Conservation (phyloP, 92 coral and sea anemone genomes). For the Parazoanthus atlanticus region DNA sequence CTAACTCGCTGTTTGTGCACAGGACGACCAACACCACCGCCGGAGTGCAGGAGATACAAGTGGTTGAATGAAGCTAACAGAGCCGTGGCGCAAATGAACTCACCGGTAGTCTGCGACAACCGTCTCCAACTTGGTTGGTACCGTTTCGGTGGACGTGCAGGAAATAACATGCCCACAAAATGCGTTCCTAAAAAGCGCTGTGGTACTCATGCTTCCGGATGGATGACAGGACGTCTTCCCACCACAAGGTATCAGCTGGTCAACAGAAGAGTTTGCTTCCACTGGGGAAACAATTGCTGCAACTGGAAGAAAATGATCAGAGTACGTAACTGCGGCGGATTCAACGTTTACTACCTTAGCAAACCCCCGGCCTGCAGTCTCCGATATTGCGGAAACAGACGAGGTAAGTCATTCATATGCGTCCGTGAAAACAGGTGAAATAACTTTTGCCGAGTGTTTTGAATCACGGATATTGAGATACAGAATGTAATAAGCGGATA, state of each 20-base stretch:
- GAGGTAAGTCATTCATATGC: neutral
- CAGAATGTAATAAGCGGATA: no score
- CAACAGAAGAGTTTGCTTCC: conserved; percentile 57
- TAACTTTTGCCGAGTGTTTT: neutral
- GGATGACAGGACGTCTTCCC: conserved; percentile 61
- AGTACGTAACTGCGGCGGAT: conserved; percentile 54
- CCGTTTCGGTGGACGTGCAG: conserved; percentile 72
- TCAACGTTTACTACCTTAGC: conserved; percentile 56
- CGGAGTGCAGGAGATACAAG: no score
- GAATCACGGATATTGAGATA: neutral
- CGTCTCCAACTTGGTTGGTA: conserved; percentile 52
- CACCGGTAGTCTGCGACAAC: neutral
- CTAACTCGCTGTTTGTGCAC: no score
- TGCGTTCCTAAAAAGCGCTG: conserved; percentile 60
- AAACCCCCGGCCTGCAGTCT: conserved; percentile 51
- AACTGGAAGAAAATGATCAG: conserved; percentile 51
- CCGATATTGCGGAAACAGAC: conserved; percentile 63
- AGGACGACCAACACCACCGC: no score
- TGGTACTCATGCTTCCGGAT: conserved; percentile 70
- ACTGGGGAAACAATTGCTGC: conserved; percentile 52
- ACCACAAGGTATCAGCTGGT: conserved; percentile 43
- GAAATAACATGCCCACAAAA: conserved; percentile 61
- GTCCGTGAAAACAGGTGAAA: no score
- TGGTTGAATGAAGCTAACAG: no score
- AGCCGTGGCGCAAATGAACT: neutral